A percentile compares a stretch with the other conserved stretches of the same genome.
Evolutionary conservation across 2,113 vertebrate species (phyloP).

Genomic region (Microcebus lehilahytsara): DNA sequence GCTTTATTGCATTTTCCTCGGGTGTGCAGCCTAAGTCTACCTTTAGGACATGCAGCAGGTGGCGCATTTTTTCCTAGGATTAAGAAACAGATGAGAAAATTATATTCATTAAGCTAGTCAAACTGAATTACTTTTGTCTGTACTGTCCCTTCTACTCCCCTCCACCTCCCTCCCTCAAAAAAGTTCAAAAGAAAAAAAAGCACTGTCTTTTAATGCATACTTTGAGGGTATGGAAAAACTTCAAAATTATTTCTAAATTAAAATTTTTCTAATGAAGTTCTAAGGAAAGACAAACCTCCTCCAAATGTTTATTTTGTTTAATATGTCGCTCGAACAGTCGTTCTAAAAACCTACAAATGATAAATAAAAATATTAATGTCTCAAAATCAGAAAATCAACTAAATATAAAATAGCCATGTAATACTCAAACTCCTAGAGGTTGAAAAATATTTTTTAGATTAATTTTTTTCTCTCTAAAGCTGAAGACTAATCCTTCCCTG

Average conservation of each 20-base stretch:
- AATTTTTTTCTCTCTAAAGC: background rate
- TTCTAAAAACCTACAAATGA: constrained; percentile 84
- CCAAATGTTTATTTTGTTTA: constrained; percentile 84
- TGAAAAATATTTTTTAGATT: background rate
- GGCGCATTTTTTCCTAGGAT: constrained; percentile 84
- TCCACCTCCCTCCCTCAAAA: background rate
- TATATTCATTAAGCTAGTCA: background rate
- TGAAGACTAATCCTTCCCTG: background rate
- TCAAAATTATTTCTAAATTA: background rate
- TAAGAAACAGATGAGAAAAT: constrained; percentile 13
- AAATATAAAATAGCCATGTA: background rate
- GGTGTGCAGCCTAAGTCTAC: constrained; percentile 73
- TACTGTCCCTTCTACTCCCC: background rate
- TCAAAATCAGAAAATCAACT: constrained; percentile 35
- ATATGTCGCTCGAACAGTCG: constrained; percentile 84
- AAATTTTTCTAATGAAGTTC: background rate
- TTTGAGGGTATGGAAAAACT: background rate
- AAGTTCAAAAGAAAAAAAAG: background rate
- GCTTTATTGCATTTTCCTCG: rapidly evolving
- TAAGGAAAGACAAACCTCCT: constrained; percentile 84
- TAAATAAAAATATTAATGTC: constrained; percentile 58
- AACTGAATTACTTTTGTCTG: background rate
- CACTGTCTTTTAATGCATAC: background rate
- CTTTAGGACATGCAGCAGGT: constrained; percentile 80
- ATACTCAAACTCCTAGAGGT: background rate